A percentile compares a stretch with the other conserved stretches of the same genome.
These are phyloP conservation scores for Nothobranchius furzeri DNA, from an alignment of 2,113 vertebrate species.

Conservation along the genomic window DNA sequence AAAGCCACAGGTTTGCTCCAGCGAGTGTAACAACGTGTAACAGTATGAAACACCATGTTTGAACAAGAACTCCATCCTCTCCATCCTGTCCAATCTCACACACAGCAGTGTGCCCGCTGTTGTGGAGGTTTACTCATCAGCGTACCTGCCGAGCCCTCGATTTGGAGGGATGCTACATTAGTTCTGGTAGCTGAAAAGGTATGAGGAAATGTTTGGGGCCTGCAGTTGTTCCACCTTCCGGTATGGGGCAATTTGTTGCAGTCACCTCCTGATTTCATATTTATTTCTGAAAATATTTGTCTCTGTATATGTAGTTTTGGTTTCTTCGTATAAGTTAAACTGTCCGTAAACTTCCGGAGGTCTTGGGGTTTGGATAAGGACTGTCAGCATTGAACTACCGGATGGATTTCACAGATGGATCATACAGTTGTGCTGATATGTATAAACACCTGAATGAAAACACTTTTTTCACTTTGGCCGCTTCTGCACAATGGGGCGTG, in stretches of 20 bases:
- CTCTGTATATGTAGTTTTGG: not conserved
- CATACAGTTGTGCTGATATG: too few species aligned
- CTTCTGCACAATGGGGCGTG: too few species aligned
- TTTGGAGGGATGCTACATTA: slow-evolving; percentile 64
- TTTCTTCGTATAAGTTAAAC: not conserved
- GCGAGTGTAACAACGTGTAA: slow-evolving; percentile 48
- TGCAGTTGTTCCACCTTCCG: slow-evolving; percentile 24
- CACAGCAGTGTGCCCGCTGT: slow-evolving; percentile 63
- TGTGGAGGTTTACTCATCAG: slow-evolving; percentile 67
- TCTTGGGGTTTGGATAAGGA: too few species aligned
- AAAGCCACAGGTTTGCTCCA: slow-evolving; percentile 38
- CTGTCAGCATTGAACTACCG: too few species aligned
- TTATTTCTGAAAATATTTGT: not conserved
- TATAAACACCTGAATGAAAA: too few species aligned
- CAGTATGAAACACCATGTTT: slow-evolving; percentile 49
- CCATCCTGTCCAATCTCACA: slow-evolving; percentile 64
- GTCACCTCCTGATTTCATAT: slow-evolving; percentile 23
- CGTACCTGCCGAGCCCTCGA: slow-evolving; percentile 62
- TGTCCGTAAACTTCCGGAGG: too few species aligned
- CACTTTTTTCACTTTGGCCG: too few species aligned
- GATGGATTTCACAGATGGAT: too few species aligned
- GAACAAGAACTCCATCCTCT: slow-evolving; percentile 54
- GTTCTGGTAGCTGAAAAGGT: slow-evolving; percentile 39
- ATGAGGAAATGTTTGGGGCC: slow-evolving; percentile 26
- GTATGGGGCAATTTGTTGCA: slow-evolving; percentile 43